phyloP scores from a whole-genome alignment of 2,888 invertebrate species.

The Brachyptera risi region DNA sequence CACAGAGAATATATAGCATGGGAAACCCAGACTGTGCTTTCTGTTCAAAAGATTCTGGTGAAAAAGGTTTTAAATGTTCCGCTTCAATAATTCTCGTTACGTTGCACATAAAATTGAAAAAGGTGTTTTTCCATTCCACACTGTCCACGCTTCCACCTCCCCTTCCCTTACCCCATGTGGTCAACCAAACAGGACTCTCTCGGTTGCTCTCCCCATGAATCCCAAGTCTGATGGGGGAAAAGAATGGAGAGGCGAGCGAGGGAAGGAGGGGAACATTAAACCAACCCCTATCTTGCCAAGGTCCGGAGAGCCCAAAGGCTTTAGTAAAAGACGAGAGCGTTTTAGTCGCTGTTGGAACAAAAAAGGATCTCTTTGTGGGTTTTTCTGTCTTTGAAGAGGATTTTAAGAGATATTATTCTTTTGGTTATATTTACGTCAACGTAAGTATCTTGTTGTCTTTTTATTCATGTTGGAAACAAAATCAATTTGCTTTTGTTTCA shows the following conservation, averaged over 20 bases:
- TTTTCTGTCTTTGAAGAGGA: constrained; percentile 1
- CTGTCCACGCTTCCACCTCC: no score
- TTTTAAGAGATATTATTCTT: neutral
- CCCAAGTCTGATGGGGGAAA: no score
- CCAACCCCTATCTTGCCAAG: neutral
- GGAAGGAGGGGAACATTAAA: neutral
- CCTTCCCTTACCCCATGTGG: no score
- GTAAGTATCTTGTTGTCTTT: neutral
- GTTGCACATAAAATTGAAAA: constrained; percentile 1
- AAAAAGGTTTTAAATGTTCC: no score
- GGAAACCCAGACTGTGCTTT: no score
- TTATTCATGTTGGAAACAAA: neutral
- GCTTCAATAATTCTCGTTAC: constrained; percentile 2
- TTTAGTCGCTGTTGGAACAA: neutral
- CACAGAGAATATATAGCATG: no score
- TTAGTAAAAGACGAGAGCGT: neutral
- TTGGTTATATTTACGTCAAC: neutral
- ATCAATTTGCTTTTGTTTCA: no score
- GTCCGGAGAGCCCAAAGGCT: neutral
- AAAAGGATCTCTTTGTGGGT: neutral
- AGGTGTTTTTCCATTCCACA: no score
- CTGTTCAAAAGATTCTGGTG: no score
- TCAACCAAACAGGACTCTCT: no score
- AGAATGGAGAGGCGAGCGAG: neutral
- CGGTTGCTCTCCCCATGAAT: no score